Conservation (phyloP, 2,888 invertebrate genomes). For the Chironomus tentans region DNA sequence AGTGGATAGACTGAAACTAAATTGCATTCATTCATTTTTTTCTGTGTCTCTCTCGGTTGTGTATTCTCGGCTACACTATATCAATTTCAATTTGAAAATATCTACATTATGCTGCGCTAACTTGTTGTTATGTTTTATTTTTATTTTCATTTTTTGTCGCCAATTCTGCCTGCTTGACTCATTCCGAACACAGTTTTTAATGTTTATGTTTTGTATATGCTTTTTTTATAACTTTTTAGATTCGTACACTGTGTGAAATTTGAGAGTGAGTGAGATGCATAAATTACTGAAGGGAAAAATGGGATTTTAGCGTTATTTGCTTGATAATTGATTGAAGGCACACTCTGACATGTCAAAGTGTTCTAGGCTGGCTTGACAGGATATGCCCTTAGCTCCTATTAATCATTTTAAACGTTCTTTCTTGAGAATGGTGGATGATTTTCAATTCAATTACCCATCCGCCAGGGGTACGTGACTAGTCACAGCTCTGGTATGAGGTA, state of each 20-base stretch:
- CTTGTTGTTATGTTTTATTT: background rate
- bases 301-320: background rate
- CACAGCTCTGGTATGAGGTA: no score
- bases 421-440: no score
- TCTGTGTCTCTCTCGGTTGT: background rate
- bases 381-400: no score
- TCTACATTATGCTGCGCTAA: constrained; percentile 23
- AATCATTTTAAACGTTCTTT: no score
- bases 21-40: background rate
- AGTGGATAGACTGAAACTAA: background rate
- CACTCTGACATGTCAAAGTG: no score
- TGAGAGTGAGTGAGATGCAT: background rate
- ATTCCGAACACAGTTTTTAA: no score
- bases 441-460: no score
- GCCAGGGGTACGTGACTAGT: no score
- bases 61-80: background rate
- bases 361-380: no score
- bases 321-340: no score
- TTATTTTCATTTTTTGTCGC: background rate
- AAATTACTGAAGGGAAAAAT: background rate
- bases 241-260: background rate
- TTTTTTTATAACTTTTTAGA: background rate
- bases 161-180: background rate
- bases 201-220: background rate
- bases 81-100: constrained; percentile 24